A percentile compares a stretch with the other conserved stretches of the same genome.
These are phyloP conservation scores for Tetrapedia diversipes DNA, from an alignment of 2,888 invertebrate species.

Conservation along the genomic window DNA sequence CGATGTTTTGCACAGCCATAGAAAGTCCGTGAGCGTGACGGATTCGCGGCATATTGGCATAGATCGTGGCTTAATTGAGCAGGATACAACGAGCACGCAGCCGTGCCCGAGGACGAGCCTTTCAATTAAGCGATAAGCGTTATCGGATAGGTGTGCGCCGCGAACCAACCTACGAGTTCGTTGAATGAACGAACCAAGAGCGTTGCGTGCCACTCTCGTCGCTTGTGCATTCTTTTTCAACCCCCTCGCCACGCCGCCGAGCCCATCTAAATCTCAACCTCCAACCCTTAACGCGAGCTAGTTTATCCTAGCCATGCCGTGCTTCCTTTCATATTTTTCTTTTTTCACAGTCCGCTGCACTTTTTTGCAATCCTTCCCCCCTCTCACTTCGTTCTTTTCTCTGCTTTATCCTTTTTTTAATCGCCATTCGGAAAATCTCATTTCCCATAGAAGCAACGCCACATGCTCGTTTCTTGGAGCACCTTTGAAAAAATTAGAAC, in stretches of 20 bases:
- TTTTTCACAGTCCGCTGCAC: conserved; percentile 45
- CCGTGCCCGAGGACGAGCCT: conserved; percentile 62
- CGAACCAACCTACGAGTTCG: conserved; percentile 53
- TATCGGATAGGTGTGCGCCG: conserved; percentile 65
- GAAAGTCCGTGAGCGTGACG: conserved; percentile 43
- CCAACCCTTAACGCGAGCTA: conserved; percentile 12
- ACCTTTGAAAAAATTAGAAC: conserved; percentile 21
- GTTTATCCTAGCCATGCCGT: conserved; percentile 44
- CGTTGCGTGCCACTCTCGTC: conserved; percentile 51
- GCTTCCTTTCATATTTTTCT: conserved; percentile 53
- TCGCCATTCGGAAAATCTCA: conserved; percentile 62
- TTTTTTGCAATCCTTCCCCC: conserved; percentile 45
- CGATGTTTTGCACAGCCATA: conserved; percentile 4
- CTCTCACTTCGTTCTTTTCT: background rate
- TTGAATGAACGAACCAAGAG: conserved; percentile 46
- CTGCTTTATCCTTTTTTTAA: conserved; percentile 15
- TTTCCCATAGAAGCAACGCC: conserved; percentile 48
- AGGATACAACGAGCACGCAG: conserved; percentile 56
- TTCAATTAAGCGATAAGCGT: conserved; percentile 75
- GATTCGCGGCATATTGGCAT: conserved; percentile 59
- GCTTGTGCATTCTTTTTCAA: conserved; percentile 51
- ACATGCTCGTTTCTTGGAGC: conserved; percentile 11
- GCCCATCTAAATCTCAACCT: conserved; percentile 14
- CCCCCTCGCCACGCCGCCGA: background rate
- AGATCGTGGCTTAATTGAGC: conserved; percentile 66